Base-by-base conservation (phyloP, 2,113 vertebrate species). In the Thamnaconus septentrionalis region DNA sequence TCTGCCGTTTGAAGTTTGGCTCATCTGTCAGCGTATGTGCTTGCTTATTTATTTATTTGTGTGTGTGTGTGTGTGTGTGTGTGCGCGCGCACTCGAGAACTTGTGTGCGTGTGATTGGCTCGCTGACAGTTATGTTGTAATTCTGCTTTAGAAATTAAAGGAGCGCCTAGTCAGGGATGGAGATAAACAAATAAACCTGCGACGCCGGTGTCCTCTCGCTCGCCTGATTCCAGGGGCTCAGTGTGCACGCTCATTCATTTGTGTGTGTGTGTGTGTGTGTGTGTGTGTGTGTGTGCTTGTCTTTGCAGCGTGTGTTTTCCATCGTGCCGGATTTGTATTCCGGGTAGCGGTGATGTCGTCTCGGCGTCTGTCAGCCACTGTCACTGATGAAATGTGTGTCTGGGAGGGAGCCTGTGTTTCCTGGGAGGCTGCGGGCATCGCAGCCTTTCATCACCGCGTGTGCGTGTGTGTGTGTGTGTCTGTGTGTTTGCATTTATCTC, bases 1-100 rank as follows among this genome's bases (percentile, higher is more conserved):
- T 83, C 70, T 71, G 0, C 73, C 83, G 57, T 90, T 88, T 90
- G 85, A 89, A 89, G 87, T 90, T 76, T 9, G 58, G n/a, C 76
- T 77, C 64, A 8, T 84, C 77, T 82, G 84, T 71, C 81, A 82
- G 82, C 87, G 18, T 31, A 31, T 31, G 18, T 31, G 18, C 18
- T 31, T 31, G 18, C 2, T 31, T 31, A 31, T 31, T 31, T 31
- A 31, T 31, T 31, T 31, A 31, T 31, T 31, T 31, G 18, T 2
- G 18, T 31, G 18, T 31, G 18, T 81, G 81, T 59, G 70, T 61
- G 9, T 65, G 65, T 61, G 52, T 53, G 52, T 31, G 31, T 40
- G 53, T 40, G 53, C 41, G 39, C 11, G 58, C 77, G 71, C 75
- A 58, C 71, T 11, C 40, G 68, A 62, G 80, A 68, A 77, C 60